These are phyloP conservation scores for Cyanistes caeruleus DNA, from an alignment of 2,113 vertebrate genomes.

Conservation along the genomic window DNA sequence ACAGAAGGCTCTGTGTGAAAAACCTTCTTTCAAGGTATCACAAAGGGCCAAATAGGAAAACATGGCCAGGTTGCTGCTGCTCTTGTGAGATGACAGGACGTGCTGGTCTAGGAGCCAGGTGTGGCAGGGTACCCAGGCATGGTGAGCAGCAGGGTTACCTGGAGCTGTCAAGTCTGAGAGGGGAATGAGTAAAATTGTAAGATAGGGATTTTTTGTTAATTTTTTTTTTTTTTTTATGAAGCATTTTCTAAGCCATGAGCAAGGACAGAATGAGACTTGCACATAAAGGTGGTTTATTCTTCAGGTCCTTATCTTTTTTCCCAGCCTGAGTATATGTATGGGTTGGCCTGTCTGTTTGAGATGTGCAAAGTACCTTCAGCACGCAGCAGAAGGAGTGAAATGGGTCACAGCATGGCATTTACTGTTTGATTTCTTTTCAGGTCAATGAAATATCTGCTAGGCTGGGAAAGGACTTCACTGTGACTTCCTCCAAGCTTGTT, in stretches of 20 bases:
- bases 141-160: background rate
- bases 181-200: background rate
- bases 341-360: background rate
- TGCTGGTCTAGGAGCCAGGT: background rate
- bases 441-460: conserved; percentile 86
- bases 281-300: background rate
- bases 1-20: background rate
- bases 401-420: background rate
- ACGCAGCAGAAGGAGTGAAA: background rate
- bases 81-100: background rate
- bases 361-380: background rate
- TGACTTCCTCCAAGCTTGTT: conserved; percentile 80
- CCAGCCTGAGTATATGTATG: background rate
- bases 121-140: background rate
- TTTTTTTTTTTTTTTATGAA: background rate
- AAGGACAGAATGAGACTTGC: background rate
- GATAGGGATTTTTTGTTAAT: background rate
- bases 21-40: background rate
- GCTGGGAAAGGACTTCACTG: conserved; percentile 85
- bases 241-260: background rate
- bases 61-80: background rate
- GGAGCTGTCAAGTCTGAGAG: background rate
- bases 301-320: background rate
- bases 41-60: background rate
- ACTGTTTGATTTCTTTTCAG: conserved; percentile 72